Base-by-base conservation (phyloP, 2,888 invertebrate genomes). In the Cyclophora albipunctata region DNA sequence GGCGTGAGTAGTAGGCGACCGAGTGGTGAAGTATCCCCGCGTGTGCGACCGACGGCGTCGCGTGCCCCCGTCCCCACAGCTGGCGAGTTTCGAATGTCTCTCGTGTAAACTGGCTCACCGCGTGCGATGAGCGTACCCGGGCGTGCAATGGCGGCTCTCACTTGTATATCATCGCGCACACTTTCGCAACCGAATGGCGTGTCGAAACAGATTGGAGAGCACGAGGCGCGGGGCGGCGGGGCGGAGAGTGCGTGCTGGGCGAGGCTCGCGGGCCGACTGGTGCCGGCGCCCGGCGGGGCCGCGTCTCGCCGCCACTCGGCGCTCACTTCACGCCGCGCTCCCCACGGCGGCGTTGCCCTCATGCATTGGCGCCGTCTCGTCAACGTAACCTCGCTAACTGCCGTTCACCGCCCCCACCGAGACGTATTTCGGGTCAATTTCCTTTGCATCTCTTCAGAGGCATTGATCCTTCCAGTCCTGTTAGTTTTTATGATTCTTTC, bases 131-230 rank as follows among this genome's bases (percentile, higher is more conserved):
- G 87, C 87, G 82, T 79, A 84, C 81, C 79, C 81, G 78, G 79
- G 71, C 80, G 81, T 79, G 73, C 69, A 71, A 74, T 77, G 76
- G 70, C 75, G 73, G 80, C 85, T 86, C 88, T 87, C 87, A 88
- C 87, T 88, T 88, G 79, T 87, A 86, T 85, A 87, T 87, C 88
- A 88, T 88, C 85, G 86, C 87, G 87, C 77, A 80, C 71, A 87
- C 87, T 87, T 86, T 87, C 87, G 87, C 81, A 87, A 88, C 73
- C 83, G 78, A 81, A 69, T 72, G 72, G 74, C 76, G 85, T 87
- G 83, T 83, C 79, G 84, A 86, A 85, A 87, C 78, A 71, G 73
- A 69, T 78, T 72, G 75, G 77, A 75, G 75, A 78, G 72, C 79
- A 74, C 78, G 76, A 68, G 56, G 58, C 47, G 55, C 34, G 48